These are phyloP conservation scores for Okamejei kenojei DNA, from an alignment of 2,797 vertebrate genomes.

Conservation along the genomic window DNA sequence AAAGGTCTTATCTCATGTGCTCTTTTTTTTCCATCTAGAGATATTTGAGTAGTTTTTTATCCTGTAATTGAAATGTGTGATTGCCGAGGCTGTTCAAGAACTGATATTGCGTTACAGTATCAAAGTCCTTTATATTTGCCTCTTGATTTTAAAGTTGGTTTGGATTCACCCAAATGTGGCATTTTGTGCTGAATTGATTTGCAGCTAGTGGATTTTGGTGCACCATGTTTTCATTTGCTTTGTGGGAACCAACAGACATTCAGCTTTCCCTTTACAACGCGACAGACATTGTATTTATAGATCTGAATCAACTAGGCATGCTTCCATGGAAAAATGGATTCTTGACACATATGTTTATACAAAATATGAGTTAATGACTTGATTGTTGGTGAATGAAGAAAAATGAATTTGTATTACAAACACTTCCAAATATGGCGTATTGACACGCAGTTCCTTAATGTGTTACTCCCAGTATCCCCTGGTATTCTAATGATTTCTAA, in stretches of 20 bases:
- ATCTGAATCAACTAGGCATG: background rate
- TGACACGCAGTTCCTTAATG: background rate
- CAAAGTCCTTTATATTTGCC: background rate
- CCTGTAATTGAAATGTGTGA: background rate
- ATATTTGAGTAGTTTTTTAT: background rate
- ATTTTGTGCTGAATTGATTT: conserved; percentile 21
- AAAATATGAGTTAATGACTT: conserved; percentile 7
- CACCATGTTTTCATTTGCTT: background rate
- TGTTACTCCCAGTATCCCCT: background rate
- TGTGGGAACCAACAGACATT: background rate
- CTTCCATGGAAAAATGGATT: background rate
- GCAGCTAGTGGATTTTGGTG: background rate
- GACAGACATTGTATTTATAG: background rate
- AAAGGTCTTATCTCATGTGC: background rate
- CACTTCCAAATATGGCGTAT: conserved; percentile 3
- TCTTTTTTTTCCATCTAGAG: background rate
- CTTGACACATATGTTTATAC: background rate
- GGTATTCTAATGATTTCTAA: background rate
- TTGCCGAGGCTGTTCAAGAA: background rate
- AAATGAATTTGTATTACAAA: conserved; percentile 12
- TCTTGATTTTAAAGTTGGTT: background rate
- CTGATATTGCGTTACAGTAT: background rate
- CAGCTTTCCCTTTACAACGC: background rate
- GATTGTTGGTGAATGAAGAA: conserved; percentile 3
- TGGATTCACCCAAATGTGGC: background rate